Evolutionary conservation across 2,888 invertebrate species (phyloP), one percentile per base, ranked within the genome.

Genomic region (Tanytarsus gracilentus): DNA sequence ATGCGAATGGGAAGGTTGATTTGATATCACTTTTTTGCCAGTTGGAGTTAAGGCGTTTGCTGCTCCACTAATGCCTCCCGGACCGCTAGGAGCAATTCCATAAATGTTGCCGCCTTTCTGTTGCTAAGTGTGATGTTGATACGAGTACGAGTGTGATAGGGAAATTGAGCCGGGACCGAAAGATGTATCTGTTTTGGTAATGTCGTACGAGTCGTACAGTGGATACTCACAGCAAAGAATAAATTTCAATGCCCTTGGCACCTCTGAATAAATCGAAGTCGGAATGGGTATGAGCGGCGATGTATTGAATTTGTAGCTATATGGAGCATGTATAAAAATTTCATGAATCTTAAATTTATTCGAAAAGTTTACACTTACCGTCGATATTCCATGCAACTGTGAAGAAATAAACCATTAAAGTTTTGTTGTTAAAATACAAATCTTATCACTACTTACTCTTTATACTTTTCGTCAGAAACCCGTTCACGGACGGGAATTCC

Each of bases 251-350:
- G 85, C 86, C 67, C 79, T 78, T 1, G 93, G 93, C 40, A 93
- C 86, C 70, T 88, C 88, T n/a, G 84, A 84, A 73, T 93, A 94
- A 49, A 92, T 83, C 1, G 85, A 80, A 0, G 91, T 88, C 7
- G 93, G 93, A 62, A 94, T 83, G 4, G 91, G 93, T 70, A 94
- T 88, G 67, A 94, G 73, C 1, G 92, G 91, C 62, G 93, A 93
- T 50, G 93, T 94, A 2, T 87, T 86, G 49, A 83, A 78, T 72
- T 94, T 94, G 75, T 93, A 94, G n/a, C n/a, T n/a, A n/a, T n/a
- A n/a, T n/a, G n/a, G n/a, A n/a, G n/a, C n/a, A n/a, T n/a, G n/a
- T n/a, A n/a, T n/a, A n/a, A n/a, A n/a, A n/a, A n/a, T n/a, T n/a
- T n/a, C n/a, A n/a, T n/a, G n/a, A n/a, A n/a, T n/a, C n/a, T n/a